phyloP scores from a whole-genome alignment of 2,113 vertebrate genomes.

The Steatornis caripensis region DNA sequence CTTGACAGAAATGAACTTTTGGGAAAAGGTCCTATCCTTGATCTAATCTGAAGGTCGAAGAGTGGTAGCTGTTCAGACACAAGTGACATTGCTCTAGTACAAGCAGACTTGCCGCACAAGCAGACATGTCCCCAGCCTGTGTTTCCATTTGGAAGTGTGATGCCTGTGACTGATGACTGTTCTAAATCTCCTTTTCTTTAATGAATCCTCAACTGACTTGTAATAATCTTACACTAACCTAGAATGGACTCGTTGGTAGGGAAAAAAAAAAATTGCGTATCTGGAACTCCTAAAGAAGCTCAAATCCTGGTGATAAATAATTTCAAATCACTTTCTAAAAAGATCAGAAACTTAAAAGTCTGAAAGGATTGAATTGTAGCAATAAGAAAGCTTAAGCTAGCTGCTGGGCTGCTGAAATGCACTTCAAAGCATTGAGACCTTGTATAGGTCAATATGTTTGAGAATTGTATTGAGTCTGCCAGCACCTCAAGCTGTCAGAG shows the following conservation, averaged over 20 bases:
- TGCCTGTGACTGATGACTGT: neutral
- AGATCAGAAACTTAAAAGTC: neutral
- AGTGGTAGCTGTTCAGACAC: neutral
- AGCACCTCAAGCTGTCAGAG: neutral
- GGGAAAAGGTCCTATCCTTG: neutral
- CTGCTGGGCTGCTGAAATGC: neutral
- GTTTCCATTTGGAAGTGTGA: neutral
- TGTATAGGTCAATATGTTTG: neutral
- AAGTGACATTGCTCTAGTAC: neutral
- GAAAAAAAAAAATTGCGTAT: neutral
- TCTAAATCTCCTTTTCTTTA: neutral
- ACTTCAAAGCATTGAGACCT: neutral
- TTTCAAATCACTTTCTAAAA: neutral
- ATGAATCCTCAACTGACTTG: neutral
- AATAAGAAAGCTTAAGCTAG: neutral
- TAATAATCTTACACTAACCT: neutral
- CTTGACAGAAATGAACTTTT: neutral
- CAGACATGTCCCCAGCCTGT: neutral
- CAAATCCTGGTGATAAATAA: neutral
- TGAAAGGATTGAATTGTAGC: neutral
- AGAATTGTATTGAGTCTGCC: neutral
- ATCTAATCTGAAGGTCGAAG: neutral
- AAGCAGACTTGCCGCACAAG: neutral
- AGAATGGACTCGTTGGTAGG: neutral
- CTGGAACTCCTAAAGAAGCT: neutral